Evolutionary conservation across 2,113 vertebrate species (phyloP).

Genomic region (Planiliza haematocheilus): DNA sequence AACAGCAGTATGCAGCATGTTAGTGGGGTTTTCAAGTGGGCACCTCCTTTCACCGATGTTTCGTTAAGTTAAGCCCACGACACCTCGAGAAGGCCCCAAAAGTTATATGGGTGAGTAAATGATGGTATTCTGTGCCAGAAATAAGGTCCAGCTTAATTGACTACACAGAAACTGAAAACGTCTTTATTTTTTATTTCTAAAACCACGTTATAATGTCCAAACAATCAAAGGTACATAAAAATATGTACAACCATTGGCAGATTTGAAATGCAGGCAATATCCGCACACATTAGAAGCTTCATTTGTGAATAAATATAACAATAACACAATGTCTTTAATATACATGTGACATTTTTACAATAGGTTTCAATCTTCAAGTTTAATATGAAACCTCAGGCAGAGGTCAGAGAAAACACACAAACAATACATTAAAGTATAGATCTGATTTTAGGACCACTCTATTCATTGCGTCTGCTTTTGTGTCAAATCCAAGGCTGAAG

Average conservation of each 20-base stretch:
- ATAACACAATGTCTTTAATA: too few species aligned
- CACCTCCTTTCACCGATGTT: too few species aligned
- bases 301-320: conserved; percentile 55
- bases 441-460: too few species aligned
- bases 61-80: too few species aligned
- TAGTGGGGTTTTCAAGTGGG: too few species aligned
- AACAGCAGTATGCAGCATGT: too few species aligned
- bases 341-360: too few species aligned
- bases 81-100: too few species aligned
- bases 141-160: not conserved
- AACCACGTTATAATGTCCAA: conserved; percentile 26
- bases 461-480: not conserved
- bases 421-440: too few species aligned
- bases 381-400: not conserved
- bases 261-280: too few species aligned
- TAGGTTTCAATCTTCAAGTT: conserved; percentile 15
- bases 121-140: too few species aligned
- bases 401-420: not conserved
- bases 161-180: not conserved
- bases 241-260: not conserved
- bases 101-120: too few species aligned
- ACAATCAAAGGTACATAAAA: not conserved
- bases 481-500: conserved; percentile 37
- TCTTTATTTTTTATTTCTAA: conserved; percentile 27
- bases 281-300: conserved; percentile 2